Percentiles rank a stretch among this genome's conserved stretches.
Evolutionary conservation across 2,797 vertebrate species (phyloP).

Genomic region (Cynodonichthys magdalenae): DNA sequence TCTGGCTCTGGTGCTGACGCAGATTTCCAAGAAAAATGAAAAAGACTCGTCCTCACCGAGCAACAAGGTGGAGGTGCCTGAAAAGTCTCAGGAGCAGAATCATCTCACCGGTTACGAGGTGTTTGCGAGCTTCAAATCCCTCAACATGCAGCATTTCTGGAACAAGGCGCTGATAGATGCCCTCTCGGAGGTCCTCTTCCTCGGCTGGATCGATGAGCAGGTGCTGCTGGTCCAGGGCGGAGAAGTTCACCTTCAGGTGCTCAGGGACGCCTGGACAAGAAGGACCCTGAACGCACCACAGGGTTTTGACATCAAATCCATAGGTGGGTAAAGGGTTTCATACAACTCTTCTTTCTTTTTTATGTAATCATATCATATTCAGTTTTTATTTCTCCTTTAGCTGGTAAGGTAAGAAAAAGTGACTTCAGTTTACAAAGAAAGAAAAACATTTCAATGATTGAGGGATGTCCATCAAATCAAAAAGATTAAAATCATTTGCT

Average conservation of each 20-base stretch:
- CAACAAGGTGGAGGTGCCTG: slow-evolving; percentile 14
- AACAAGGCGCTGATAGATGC: slow-evolving; percentile 91
- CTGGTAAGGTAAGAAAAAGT: neutral
- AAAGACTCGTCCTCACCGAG: slow-evolving; percentile 29
- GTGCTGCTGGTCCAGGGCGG: slow-evolving; percentile 93
- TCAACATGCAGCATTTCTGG: slow-evolving; percentile 97
- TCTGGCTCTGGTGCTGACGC: slow-evolving; percentile 90
- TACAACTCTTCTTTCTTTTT: no score
- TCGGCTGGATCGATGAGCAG: slow-evolving; percentile 95
- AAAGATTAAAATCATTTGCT: no score
- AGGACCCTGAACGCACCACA: slow-evolving; percentile 88
- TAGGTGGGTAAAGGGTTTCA: slow-evolving; percentile 79
- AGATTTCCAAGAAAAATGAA: slow-evolving; percentile 48
- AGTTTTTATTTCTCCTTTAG: no score
- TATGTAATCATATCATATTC: no score
- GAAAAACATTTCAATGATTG: neutral
- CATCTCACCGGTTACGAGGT: slow-evolving; percentile 87
- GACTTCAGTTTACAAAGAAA: no score
- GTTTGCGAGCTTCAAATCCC: slow-evolving; percentile 94
- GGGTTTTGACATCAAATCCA: slow-evolving; percentile 90
- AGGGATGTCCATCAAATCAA: neutral
- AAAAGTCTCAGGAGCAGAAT: slow-evolving; percentile 78
- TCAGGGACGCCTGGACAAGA: slow-evolving; percentile 91
- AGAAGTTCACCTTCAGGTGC: slow-evolving; percentile 90
- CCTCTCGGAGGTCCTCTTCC: slow-evolving; percentile 90